Evolutionary conservation across 2,888 invertebrate species (phyloP).

Genomic region (Proisotoma minuta): DNA sequence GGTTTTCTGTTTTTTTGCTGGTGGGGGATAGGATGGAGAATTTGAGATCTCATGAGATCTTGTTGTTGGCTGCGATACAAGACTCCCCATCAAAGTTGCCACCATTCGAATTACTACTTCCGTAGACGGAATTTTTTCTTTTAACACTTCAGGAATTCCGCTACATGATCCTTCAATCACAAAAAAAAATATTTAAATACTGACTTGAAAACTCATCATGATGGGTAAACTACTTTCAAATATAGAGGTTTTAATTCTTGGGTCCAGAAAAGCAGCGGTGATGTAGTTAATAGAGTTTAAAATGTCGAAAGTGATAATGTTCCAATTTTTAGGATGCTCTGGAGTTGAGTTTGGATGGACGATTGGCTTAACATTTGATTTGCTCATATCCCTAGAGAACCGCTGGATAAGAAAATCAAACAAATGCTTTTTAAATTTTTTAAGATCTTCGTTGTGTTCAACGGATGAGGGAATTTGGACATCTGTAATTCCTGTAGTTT

Average conservation of each 20-base stretch:
- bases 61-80: too few relatives aligned
- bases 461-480: neutral
- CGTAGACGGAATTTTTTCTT: too few relatives aligned
- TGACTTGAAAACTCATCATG: too few relatives aligned
- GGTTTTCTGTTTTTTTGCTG: too few relatives aligned
- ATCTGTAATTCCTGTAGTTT: too few relatives aligned
- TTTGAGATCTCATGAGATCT: too few relatives aligned
- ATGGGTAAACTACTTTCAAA: neutral
- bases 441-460: neutral
- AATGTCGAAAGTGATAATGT: neutral
- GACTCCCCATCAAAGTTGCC: too few relatives aligned
- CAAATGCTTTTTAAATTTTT: neutral
- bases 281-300: neutral
- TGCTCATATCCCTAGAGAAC: neutral
- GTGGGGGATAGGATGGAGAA: too few relatives aligned
- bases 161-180: too few relatives aligned
- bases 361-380: neutral
- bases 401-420: neutral
- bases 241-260: neutral
- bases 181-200: too few relatives aligned
- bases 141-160: too few relatives aligned
- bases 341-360: neutral
- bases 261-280: neutral
- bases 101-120: too few relatives aligned
- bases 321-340: neutral